Evolutionary conservation across 2,888 invertebrate species (phyloP).

Genomic region (Hoplodrina blanda): DNA sequence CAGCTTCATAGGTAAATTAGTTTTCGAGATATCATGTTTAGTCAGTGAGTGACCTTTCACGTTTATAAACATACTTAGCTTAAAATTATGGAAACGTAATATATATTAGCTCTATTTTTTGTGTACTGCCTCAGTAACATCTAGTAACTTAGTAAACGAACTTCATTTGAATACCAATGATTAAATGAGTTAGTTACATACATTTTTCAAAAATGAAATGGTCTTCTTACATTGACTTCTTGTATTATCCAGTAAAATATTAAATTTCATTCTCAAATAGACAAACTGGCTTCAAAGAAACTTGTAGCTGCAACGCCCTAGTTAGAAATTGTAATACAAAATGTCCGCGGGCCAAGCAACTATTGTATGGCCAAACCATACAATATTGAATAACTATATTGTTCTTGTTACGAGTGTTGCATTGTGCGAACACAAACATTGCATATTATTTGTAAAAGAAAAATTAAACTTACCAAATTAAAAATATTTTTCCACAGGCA

Average conservation of each 20-base stretch:
- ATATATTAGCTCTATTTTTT: too few relatives aligned
- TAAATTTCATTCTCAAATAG: constrained; percentile 32
- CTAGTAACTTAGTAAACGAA: too few relatives aligned
- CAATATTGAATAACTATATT: constrained; percentile 63
- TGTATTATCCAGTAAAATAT: constrained; percentile 11
- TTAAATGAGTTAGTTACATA: too few relatives aligned
- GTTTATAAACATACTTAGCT: too few relatives aligned
- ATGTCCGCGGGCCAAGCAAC: constrained; percentile 56
- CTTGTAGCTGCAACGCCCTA: constrained; percentile 57
- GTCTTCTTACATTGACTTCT: too few relatives aligned
- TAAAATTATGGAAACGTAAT: too few relatives aligned
- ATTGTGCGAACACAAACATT: constrained; percentile 49
- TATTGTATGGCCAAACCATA: constrained; percentile 51
- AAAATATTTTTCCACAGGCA: constrained; percentile 7
- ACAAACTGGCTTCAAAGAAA: constrained; percentile 37
- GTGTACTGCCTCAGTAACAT: too few relatives aligned
- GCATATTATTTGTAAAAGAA: constrained; percentile 21
- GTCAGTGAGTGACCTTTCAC: too few relatives aligned
- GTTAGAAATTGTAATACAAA: constrained; percentile 59
- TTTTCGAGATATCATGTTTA: too few relatives aligned
- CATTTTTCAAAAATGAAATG: too few relatives aligned
- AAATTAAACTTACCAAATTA: constrained; percentile 31
- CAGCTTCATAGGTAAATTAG: too few relatives aligned
- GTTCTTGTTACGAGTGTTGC: constrained; percentile 52
- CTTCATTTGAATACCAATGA: too few relatives aligned